These are phyloP conservation scores for Lepilemur septentrionalis DNA, from an alignment of 2,797 vertebrate genomes.

Conservation along the genomic window DNA sequence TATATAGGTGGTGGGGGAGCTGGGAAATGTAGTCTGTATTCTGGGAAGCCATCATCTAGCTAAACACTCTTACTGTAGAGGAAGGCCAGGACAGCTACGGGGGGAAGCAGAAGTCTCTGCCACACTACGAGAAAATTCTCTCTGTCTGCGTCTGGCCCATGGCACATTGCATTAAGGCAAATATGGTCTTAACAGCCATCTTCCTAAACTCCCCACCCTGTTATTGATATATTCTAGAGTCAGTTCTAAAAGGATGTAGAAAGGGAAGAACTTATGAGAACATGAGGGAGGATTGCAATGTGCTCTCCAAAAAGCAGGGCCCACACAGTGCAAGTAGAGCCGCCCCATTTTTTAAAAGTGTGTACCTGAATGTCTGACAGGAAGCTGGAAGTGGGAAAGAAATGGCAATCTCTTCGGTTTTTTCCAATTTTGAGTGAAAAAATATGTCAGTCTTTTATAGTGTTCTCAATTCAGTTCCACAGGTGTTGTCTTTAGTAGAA, in stretches of 20 bases:
- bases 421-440: slow-evolving; percentile 22
- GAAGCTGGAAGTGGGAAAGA: background rate
- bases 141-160: background rate
- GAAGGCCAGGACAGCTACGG: background rate
- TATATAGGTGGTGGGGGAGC: background rate
- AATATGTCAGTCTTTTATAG: background rate
- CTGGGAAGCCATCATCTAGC: background rate
- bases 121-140: background rate
- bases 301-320: background rate
- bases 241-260: background rate
- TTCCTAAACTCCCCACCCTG: background rate
- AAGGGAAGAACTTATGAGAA: background rate
- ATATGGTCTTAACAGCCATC: background rate
- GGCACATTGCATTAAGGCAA: background rate
- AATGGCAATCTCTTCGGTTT: background rate
- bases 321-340: background rate
- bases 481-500: background rate
- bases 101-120: background rate
- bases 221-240: background rate
- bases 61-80: background rate
- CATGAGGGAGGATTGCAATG: background rate
- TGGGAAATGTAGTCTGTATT: background rate
- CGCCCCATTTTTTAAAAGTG: background rate
- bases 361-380: background rate
- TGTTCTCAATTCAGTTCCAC: slow-evolving; percentile 6